Conservation (phyloP, 1,140 invertebrate genomes). For the Tetramorium simillimum region DNA sequence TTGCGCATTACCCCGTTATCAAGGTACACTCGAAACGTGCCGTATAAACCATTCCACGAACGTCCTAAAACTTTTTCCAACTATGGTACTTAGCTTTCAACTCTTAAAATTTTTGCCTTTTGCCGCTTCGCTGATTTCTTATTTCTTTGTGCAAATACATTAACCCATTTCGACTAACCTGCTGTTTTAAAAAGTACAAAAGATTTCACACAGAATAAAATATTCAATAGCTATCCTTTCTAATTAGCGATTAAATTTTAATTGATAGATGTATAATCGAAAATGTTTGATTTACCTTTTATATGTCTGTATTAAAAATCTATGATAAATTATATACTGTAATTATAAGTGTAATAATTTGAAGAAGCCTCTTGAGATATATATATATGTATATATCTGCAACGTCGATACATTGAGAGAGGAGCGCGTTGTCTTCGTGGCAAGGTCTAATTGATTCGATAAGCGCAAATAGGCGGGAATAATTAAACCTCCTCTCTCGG, state of each 20-base stretch:
- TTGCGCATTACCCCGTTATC: neutral
- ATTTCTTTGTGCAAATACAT: neutral
- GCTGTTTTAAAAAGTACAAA: neutral
- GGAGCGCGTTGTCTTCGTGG: neutral
- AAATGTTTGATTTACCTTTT: neutral
- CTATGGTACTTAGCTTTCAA: conserved; percentile 16
- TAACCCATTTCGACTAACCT: neutral
- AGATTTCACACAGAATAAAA: neutral
- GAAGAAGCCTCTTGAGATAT: neutral
- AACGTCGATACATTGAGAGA: neutral
- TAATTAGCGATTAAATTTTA: conserved; percentile 13
- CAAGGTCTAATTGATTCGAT: conserved; percentile 5
- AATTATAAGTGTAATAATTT: neutral
- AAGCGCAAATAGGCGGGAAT: neutral
- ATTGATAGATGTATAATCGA: neutral
- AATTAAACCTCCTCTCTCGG: conserved; percentile 14
- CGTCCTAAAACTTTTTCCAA: neutral
- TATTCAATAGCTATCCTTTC: neutral
- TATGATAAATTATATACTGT: conserved; percentile 11
- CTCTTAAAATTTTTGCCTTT: conserved; percentile 3
- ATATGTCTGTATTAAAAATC: neutral
- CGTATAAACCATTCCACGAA: conserved; percentile 21
- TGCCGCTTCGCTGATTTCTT: no score
- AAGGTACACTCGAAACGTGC: neutral
- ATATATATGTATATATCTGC: neutral